phyloP scores from a whole-genome alignment of 2,113 vertebrate species.

The Calidris pugnax region DNA sequence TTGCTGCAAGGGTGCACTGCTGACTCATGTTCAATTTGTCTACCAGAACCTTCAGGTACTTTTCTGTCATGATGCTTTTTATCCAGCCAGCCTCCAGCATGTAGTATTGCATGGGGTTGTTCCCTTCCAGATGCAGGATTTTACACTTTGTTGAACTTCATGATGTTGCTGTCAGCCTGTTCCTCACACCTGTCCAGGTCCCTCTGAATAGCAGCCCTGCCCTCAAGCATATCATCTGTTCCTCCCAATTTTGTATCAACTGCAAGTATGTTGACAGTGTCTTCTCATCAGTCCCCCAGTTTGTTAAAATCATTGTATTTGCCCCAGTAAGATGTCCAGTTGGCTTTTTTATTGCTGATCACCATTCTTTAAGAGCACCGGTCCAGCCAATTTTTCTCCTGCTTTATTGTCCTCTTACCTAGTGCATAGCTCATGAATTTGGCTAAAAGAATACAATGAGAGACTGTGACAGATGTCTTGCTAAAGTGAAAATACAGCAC shows the following conservation, averaged over 20 bases:
- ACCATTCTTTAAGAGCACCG: not conserved
- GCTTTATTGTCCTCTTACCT: not conserved
- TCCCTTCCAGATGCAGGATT: not conserved
- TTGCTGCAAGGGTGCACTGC: not conserved
- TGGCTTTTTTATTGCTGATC: not conserved
- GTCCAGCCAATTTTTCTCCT: not conserved
- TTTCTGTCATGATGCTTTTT: not conserved
- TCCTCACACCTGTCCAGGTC: slow-evolving; percentile 24
- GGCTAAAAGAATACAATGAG: not conserved
- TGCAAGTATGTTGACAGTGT: not conserved
- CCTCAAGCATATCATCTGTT: slow-evolving; percentile 15
- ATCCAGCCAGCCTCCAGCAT: not conserved
- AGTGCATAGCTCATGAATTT: not conserved
- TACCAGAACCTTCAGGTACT: not conserved
- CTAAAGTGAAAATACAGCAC: not conserved
- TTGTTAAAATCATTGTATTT: not conserved
- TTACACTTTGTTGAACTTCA: not conserved
- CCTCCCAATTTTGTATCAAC: not conserved
- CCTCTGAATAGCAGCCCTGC: not conserved
- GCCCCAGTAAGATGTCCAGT: not conserved
- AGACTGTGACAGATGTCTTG: not conserved
- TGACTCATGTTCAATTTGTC: not conserved
- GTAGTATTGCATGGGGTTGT: not conserved
- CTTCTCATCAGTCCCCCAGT: not conserved
- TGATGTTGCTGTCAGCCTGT: slow-evolving; percentile 5